phyloP scores from a whole-genome alignment of 2,797 vertebrate species.

The Muraenolepis orangiensis region DNA sequence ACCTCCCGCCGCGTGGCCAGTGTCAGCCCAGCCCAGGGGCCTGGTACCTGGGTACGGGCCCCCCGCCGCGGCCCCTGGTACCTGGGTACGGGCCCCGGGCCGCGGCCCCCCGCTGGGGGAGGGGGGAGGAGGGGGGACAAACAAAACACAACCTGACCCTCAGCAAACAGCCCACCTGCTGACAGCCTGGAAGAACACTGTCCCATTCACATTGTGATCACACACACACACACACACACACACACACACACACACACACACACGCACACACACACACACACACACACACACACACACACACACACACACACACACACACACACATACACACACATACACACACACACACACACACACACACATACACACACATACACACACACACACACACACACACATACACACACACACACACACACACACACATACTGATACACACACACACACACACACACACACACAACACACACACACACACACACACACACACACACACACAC shows the following conservation, averaged over 20 bases:
- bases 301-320: slow-evolving; percentile 14
- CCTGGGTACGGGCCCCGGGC: slow-evolving; percentile 63
- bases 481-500: too few relatives aligned
- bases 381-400: too few relatives aligned
- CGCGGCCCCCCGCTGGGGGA: slow-evolving; percentile 45
- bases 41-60: slow-evolving; percentile 69
- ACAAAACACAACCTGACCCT: slow-evolving; percentile 72
- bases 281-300: slow-evolving; percentile 14
- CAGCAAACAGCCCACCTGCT: slow-evolving; percentile 70
- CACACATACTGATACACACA: too few relatives aligned
- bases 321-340: slow-evolving; percentile 6
- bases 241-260: slow-evolving; percentile 13
- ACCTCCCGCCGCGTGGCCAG: slow-evolving; percentile 64
- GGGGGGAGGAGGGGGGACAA: slow-evolving; percentile 68
- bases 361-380: not conserved
- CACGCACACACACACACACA: slow-evolving; percentile 31
- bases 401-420: too few relatives aligned
- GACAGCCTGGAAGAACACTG: slow-evolving; percentile 60
- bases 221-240: slow-evolving; percentile 27
- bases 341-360: slow-evolving; percentile 3
- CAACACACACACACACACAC: too few relatives aligned
- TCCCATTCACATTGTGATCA: slow-evolving; percentile 63
- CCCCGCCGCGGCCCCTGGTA: slow-evolving; percentile 62
- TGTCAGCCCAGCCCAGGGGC: slow-evolving; percentile 62
- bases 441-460: too few relatives aligned